phyloP scores from a whole-genome alignment of 92 coral and sea anemone genomes.

The Plumapathes pennacea region DNA sequence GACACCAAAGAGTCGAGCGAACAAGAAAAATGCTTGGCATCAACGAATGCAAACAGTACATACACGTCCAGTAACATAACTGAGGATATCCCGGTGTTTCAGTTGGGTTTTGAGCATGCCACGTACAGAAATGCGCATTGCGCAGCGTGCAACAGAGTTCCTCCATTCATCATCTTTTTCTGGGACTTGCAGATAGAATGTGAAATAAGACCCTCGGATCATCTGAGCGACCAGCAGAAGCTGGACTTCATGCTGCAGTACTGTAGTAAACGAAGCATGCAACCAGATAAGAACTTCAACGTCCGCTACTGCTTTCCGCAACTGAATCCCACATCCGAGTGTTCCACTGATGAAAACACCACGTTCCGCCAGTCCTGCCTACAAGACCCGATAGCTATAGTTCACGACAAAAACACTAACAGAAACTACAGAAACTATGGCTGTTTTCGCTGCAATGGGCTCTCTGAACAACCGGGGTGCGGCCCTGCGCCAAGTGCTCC shows the following conservation, averaged over 20 bases:
- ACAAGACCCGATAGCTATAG: conserved; percentile 34
- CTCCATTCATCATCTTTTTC: neutral
- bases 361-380: conserved; percentile 35
- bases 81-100: conserved; percentile 59
- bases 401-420: neutral
- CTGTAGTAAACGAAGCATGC: conserved; percentile 38
- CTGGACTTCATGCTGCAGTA: conserved; percentile 58
- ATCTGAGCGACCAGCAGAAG: conserved; percentile 16
- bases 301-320: conserved; percentile 57
- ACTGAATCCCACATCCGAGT: conserved; percentile 44
- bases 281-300: neutral
- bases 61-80: conserved; percentile 22
- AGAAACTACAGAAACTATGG: conserved; percentile 49
- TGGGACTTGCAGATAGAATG: conserved; percentile 57
- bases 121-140: conserved; percentile 62
- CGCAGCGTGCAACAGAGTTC: conserved; percentile 36
- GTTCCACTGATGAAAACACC: conserved; percentile 26
- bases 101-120: neutral
- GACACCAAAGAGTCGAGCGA: conserved; percentile 4
- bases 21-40: conserved; percentile 13
- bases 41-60: conserved; percentile 11
- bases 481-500: conserved; percentile 40
- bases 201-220: conserved; percentile 47
- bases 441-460: conserved; percentile 64
- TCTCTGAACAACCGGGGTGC: conserved; percentile 18